phyloP scores from a whole-genome alignment of 2,888 invertebrate species.

The Drosophila anomelani region DNA sequence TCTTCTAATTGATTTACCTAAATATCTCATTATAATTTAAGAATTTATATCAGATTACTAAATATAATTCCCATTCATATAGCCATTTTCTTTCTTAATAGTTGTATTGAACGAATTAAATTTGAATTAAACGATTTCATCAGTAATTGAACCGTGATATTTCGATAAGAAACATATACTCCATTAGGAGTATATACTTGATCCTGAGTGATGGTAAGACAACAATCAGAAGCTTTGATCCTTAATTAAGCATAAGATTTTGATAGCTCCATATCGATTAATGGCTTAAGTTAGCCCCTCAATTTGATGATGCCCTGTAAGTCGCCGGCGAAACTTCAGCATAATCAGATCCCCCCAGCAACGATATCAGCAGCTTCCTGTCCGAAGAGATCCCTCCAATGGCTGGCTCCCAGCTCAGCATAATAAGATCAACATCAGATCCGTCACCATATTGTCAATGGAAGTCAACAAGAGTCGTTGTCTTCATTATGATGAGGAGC shows the following conservation, averaged over 20 bases:
- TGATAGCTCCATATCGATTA: conserved; percentile 8
- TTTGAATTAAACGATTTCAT: neutral
- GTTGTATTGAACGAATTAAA: neutral
- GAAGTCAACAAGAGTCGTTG: conserved; percentile 69
- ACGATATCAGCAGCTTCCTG: conserved; percentile 38
- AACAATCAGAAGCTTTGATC: conserved; percentile 4
- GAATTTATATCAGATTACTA: neutral
- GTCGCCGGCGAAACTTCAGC: neutral
- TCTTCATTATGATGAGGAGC: conserved; percentile 71
- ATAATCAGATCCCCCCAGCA: conserved; percentile 34
- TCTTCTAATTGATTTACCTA: neutral
- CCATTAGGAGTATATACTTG: neutral
- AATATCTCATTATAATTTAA: too few species aligned
- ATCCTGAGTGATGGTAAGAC: neutral
- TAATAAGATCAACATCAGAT: conserved; percentile 59
- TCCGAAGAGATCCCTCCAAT: conserved; percentile 6
- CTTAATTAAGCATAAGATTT: neutral
- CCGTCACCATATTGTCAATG: conserved; percentile 66
- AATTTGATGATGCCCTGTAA: conserved; percentile 42
- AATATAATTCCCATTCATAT: neutral
- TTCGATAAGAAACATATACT: neutral
- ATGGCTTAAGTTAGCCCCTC: conserved; percentile 7
- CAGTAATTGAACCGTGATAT: neutral
- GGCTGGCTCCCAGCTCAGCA: conserved; percentile 30
- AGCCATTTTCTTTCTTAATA: neutral